A percentile compares a stretch with the other conserved stretches of the same genome.
Evolutionary conservation across 2,888 invertebrate genomes (phyloP).

Genomic region (Melikaiella ostensackeni): DNA sequence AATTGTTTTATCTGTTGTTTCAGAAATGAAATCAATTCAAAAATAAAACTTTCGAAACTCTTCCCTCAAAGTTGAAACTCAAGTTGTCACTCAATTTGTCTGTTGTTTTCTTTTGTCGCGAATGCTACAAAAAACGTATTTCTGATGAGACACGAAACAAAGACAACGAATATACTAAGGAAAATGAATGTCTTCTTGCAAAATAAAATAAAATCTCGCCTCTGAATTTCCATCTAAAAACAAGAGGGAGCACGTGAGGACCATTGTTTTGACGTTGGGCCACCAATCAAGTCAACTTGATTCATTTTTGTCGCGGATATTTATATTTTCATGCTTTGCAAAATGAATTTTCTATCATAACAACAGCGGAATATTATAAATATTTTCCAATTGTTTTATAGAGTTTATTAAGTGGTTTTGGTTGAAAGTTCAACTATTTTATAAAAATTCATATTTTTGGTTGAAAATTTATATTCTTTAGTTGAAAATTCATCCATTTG

Average conservation of each 20-base stretch:
- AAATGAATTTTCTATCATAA: background rate
- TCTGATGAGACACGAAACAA: background rate
- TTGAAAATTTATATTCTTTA: no score
- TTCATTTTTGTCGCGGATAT: background rate
- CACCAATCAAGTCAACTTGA: background rate
- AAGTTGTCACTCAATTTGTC: constrained; percentile 2
- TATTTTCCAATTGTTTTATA: no score
- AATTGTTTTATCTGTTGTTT: background rate
- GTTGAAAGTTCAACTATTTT: no score
- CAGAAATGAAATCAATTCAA: background rate
- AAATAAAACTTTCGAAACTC: constrained; percentile 22
- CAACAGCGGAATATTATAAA: no score
- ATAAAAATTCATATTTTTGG: no score
- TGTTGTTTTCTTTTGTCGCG: constrained; percentile 16
- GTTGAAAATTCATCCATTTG: no score
- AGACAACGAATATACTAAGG: background rate
- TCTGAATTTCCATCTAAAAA: background rate
- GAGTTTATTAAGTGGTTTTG: no score
- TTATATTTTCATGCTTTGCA: background rate
- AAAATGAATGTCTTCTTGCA: constrained; percentile 12
- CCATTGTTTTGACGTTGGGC: background rate
- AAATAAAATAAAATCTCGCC: background rate
- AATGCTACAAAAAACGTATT: background rate
- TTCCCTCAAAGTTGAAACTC: background rate
- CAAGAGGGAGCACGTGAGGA: background rate